These are phyloP conservation scores for Staurois parvus DNA, from an alignment of 2,797 vertebrate genomes.

Conservation along the genomic window DNA sequence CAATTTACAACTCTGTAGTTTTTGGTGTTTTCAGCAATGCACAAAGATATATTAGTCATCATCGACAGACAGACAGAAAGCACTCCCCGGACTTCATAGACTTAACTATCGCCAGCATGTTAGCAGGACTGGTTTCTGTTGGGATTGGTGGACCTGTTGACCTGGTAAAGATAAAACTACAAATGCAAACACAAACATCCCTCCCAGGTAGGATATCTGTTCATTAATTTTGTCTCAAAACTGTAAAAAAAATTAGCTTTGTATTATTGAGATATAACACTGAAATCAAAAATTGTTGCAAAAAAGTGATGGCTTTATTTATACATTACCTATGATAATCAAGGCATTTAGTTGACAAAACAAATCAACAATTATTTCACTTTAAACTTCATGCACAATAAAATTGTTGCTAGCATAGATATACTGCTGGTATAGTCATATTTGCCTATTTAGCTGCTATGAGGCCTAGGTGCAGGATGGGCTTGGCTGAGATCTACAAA, in stretches of 20 bases:
- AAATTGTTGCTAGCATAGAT: no score
- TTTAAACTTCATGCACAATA: no score
- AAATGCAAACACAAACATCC: constrained; percentile 89
- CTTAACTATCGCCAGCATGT: constrained; percentile 84
- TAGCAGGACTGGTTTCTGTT: constrained; percentile 85
- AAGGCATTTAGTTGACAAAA: no score
- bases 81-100: constrained; percentile 75
- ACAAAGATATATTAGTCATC: constrained; percentile 82
- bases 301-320: no score
- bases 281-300: background rate
- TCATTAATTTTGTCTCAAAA: background rate
- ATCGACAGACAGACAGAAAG: constrained; percentile 75
- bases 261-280: background rate
- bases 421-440: no score
- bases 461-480: no score
- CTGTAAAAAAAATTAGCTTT: background rate
- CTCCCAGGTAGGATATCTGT: constrained; percentile 77
- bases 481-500: no score
- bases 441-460: no score
- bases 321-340: no score
- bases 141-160: constrained; percentile 90
- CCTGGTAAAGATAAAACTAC: constrained; percentile 94
- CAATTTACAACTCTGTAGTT: constrained; percentile 91
- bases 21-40: constrained; percentile 93
- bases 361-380: no score